A percentile compares a stretch with the other conserved stretches of the same genome.
These are phyloP conservation scores for Adoxophyes honmai DNA, from an alignment of 1,140 invertebrate species.

Conservation along the genomic window DNA sequence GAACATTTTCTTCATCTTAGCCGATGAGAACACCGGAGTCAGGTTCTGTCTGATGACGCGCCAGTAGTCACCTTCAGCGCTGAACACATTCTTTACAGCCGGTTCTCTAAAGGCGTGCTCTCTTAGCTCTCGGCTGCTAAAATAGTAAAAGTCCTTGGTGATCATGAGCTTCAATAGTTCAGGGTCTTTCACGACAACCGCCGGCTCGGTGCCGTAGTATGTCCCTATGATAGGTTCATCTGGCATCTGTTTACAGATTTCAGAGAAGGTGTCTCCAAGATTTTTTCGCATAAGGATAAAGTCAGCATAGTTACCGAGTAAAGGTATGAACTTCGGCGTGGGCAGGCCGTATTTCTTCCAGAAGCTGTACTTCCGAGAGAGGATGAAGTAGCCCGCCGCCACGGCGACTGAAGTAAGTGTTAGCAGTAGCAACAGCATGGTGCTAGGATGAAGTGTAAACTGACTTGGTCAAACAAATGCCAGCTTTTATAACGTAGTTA, in stretches of 20 bases:
- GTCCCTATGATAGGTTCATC: constrained; percentile 45
- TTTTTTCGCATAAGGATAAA: not conserved
- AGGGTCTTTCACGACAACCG: constrained; percentile 64
- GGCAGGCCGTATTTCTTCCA: too few relatives aligned
- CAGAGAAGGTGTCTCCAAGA: not conserved
- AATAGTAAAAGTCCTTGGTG: constrained; percentile 72
- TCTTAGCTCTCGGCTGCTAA: constrained; percentile 48
- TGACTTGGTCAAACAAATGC: not conserved
- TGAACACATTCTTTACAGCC: constrained; percentile 38
- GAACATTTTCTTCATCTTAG: constrained; percentile 79
- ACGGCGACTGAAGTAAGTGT: too few relatives aligned
- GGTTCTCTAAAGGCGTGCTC: constrained; percentile 26
- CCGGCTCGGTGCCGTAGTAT: constrained; percentile 73
- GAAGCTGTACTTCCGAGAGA: too few relatives aligned
- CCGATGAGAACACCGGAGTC: constrained; percentile 78
- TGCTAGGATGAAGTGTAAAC: not conserved
- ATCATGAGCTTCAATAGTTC: constrained; percentile 70
- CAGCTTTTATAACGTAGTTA: too few relatives aligned
- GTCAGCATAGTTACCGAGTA: not conserved
- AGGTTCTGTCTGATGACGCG: constrained; percentile 75
- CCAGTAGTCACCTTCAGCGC: constrained; percentile 67
- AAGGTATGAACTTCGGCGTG: not conserved
- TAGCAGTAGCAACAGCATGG: too few relatives aligned
- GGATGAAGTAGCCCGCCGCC: too few relatives aligned
- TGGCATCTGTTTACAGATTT: constrained; percentile 18